These are phyloP conservation scores for Tyto alba DNA, from an alignment of 2,113 vertebrate genomes.

Conservation along the genomic window DNA sequence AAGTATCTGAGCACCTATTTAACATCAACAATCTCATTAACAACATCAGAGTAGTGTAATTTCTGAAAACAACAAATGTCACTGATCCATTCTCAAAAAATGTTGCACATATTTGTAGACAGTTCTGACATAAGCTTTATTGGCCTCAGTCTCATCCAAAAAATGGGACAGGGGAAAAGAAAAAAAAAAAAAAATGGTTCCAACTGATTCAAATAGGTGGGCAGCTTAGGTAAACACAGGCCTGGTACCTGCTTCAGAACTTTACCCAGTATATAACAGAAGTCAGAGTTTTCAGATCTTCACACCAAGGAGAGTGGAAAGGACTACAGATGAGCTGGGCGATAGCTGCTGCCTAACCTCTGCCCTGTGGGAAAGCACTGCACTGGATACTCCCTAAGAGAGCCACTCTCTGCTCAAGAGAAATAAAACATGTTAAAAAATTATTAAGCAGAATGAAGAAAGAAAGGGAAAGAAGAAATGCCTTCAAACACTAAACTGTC, in stretches of 20 bases:
- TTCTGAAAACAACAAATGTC: not conserved
- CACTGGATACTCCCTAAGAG: not conserved
- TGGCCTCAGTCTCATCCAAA: not conserved
- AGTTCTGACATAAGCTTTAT: not conserved
- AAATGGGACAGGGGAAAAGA: not conserved
- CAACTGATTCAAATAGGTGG: not conserved
- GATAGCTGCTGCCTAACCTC: not conserved
- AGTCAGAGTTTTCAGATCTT: not conserved
- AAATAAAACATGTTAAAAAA: not conserved
- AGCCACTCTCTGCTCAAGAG: not conserved
- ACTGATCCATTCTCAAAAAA: not conserved
- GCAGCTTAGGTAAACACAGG: not conserved
- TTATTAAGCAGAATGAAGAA: not conserved
- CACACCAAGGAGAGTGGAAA: not conserved
- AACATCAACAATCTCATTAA: not conserved
- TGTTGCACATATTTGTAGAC: not conserved
- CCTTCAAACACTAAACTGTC: not conserved
- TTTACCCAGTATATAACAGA: not conserved
- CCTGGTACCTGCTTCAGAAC: not conserved
- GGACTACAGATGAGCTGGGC: not conserved
- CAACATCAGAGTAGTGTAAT: not conserved
- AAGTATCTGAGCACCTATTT: not conserved
- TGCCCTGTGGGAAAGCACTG: not conserved
- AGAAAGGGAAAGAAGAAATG: not conserved
- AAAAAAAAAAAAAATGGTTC: not conserved